Base-by-base conservation (phyloP, 2,888 invertebrate species). In the Orthosia gracilis region DNA sequence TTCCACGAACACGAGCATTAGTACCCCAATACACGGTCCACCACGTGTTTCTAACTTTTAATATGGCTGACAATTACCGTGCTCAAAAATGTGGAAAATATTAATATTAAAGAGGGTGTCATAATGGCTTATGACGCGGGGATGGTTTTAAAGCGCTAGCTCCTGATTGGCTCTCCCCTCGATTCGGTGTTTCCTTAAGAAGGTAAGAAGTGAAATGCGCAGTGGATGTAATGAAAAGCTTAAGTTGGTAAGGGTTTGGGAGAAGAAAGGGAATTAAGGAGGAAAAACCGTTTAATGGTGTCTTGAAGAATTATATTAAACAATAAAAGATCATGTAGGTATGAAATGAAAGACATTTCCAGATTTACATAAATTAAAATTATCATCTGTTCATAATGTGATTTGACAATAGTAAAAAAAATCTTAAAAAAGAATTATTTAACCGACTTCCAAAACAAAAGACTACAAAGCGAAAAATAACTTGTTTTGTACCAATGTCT, bases 21-120 rank as follows among this genome's bases (percentile, higher is more conserved):
- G 80, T 68, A 69, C 79, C 87, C 86, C 84, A 63, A 73, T 73
- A 78, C 87, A 85, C 87, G 80, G 85, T 50, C 75, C 79, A 90
- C 91, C 94, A 94, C 94, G 94, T 93, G 94, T 90, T 73, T 71
- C 92, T 88, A 90, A 92, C 91, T 94, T 94, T 94, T 94, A 95
- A 95, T 95, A 95, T 92, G 87, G 83, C 88, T 85, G 89, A 95
- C 95, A 95, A 95, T 96, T 95, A 95, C 89, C 87, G 90, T 89
- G 94, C 81, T 89, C 94, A 94, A 89, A 91, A 91, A 90, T 89
- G 93, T 92, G 94, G 94, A 94, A 95, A 93, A 94, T 95, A 95
- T 95, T 94, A 93, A 94, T 93, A 92, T 92, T 85, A 90, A 89
- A 83, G 92, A 90, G 93, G 92, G 93, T 88, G 90, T 85, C 80